Base-by-base conservation (phyloP, 2,797 vertebrate species). In the Gobio occitaniae region DNA sequence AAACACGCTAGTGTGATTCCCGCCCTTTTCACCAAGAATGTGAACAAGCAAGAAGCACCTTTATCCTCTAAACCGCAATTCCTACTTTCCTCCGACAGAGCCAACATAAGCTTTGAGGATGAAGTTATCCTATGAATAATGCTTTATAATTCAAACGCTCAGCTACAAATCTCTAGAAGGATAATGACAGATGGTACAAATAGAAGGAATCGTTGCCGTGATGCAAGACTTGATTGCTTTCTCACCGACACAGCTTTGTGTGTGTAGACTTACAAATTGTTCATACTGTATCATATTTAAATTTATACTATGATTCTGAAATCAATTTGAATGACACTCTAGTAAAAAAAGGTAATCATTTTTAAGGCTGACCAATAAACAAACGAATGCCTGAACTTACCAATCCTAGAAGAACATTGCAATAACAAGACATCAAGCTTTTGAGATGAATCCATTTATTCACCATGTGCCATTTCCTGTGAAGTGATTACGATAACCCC, bases 391-490 rank as follows among this genome's bases (percentile, higher is more conserved):
- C 25, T 63, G 65, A 36, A 56, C 32, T 32, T 52, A n/a, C 47
- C 36, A n/a, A 48, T 66, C 41, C 70, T 50, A 47, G 13, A 72
- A 75, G 36, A 86, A 50, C n/a, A 68, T 21, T 59, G 84, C 79
- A 76, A 77, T 82, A 86, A 84, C 83, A 84, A 86, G 84, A 82
- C 84, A 86, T 86, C 84, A 77, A 66, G 84, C 79, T 36, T 76
- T 81, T 36, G 38, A 77, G 63, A 86, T 68, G 71, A 77, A 86
- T 86, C 74, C 71, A 86, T 82, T 86, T 77, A 82, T 86, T 86
- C 84, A 82, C 65, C 80, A 82, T 82, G 79, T 86, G 79, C 63
- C 84, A 82, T 84, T 78, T 79, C 65, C 83, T 84, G 76, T 84
- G 66, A 79, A 84, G 83, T 84, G 83, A 84, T 84, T 84, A 79